These are phyloP conservation scores for Vanessa atalanta DNA, from an alignment of 1,140 invertebrate genomes.

Conservation along the genomic window DNA sequence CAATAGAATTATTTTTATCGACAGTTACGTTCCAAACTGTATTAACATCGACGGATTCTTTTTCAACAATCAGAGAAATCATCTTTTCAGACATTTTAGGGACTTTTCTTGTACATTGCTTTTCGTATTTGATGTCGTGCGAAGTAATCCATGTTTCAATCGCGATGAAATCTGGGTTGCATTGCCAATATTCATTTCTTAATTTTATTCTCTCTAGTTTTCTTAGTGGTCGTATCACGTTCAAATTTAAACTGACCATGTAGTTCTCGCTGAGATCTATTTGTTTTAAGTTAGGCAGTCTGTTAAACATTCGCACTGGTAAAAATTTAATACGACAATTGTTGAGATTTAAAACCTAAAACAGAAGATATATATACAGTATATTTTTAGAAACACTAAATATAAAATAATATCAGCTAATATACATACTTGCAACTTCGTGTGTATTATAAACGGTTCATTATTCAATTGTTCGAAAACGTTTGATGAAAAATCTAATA, in stretches of 20 bases:
- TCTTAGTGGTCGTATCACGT: conserved; percentile 65
- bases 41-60: conserved; percentile 56
- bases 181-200: conserved; percentile 73
- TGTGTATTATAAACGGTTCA: conserved; percentile 73
- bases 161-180: conserved; percentile 65
- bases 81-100: conserved; percentile 77
- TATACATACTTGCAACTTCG: conserved; percentile 60
- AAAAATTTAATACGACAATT: conserved; percentile 76
- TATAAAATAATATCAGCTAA: background rate
- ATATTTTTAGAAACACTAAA: too few species aligned
- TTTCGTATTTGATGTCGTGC: conserved; percentile 59
- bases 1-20: conserved; percentile 41
- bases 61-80: conserved; percentile 54
- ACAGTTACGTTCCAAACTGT: conserved; percentile 69
- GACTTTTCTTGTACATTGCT: conserved; percentile 57
- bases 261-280: conserved; percentile 80
- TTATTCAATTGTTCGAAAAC: conserved; percentile 71
- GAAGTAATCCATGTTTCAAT: conserved; percentile 67
- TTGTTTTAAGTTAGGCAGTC: conserved; percentile 75
- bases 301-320: conserved; percentile 66
- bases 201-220: conserved; percentile 72
- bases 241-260: conserved; percentile 66
- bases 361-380: too few species aligned
- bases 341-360: conserved; percentile 80
- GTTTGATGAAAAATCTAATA: conserved; percentile 73